Evolutionary conservation across 2,113 vertebrate genomes (phyloP).

Genomic region (Paradisaea rubra): DNA sequence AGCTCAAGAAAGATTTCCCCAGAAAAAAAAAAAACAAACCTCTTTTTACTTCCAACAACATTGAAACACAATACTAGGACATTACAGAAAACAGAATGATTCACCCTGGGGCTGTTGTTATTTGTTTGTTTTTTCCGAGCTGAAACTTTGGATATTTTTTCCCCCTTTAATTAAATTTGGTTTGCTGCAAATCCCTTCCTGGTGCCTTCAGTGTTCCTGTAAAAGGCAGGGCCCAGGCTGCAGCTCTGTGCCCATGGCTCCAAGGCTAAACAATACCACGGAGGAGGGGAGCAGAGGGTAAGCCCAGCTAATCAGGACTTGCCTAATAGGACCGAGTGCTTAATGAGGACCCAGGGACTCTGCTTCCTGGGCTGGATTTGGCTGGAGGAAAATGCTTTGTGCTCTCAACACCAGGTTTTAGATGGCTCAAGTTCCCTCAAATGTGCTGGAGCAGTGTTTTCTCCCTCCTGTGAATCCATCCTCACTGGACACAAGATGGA

Average conservation of each 20-base stretch:
- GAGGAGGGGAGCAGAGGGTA: background rate
- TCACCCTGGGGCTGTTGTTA: background rate
- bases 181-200: background rate
- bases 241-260: background rate
- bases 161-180: background rate
- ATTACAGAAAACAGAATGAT: background rate
- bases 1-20: background rate
- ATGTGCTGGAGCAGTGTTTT: background rate
- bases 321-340: background rate
- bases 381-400: background rate
- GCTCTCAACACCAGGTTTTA: background rate
- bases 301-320: constrained; percentile 10
- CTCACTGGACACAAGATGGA: fast-evolving
- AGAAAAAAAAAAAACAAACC: background rate
- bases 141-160: background rate
- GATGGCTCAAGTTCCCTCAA: background rate
- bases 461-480: background rate
- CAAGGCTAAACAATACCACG: background rate
- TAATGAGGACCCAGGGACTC: constrained; percentile 10
- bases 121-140: background rate
- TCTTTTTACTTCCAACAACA: background rate
- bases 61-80: background rate
- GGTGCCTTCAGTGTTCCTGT: background rate
- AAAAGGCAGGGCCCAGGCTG: background rate
- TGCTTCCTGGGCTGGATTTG: background rate